phyloP scores from a whole-genome alignment of 2,888 invertebrate species.

The Lithodes maja region DNA sequence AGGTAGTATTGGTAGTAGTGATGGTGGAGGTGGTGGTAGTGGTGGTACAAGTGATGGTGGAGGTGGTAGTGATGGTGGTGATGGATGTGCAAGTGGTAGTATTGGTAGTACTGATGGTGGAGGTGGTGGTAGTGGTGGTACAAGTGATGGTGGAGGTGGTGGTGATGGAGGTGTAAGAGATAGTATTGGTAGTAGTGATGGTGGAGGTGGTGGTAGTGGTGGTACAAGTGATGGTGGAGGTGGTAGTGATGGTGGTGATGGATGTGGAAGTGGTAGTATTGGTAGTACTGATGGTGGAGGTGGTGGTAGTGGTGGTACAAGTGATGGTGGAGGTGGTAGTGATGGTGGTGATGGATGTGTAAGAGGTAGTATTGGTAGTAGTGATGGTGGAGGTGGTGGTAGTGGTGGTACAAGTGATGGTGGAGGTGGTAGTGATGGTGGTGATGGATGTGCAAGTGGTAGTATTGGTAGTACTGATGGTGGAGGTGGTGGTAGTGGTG shows the following conservation, averaged over 20 bases:
- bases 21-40: conserved; percentile 14
- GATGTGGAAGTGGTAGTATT: too few species aligned
- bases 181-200: background rate
- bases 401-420: too few species aligned
- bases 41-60: conserved; percentile 24
- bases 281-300: too few species aligned
- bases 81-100: background rate
- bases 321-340: background rate
- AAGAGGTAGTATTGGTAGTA: too few species aligned
- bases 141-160: background rate
- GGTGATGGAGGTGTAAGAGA: background rate
- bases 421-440: background rate
- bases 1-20: background rate
- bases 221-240: background rate
- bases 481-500: background rate
- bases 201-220: background rate
- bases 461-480: too few species aligned
- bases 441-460: too few species aligned
- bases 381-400: background rate
- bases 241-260: background rate
- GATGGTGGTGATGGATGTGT: background rate
- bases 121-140: conserved; percentile 1
- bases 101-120: background rate
- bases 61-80: background rate
- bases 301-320: background rate